These are phyloP conservation scores for Nixonia krombeini DNA, from an alignment of 1,140 invertebrate species.

Conservation along the genomic window DNA sequence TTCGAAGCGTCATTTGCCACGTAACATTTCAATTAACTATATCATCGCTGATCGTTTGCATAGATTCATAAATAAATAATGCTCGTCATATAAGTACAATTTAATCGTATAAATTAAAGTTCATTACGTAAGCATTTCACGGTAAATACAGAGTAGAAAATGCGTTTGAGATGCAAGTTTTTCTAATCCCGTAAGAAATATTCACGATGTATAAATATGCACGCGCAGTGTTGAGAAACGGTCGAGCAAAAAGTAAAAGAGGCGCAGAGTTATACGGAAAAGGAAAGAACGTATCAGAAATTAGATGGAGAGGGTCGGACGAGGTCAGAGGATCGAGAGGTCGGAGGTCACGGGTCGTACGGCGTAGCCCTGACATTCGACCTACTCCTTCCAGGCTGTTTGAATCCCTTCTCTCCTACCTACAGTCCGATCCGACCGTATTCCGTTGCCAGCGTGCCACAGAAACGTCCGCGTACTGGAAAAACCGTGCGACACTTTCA, in stretches of 20 bases:
- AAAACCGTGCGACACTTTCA: constrained; percentile 21
- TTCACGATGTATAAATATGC: too few species aligned
- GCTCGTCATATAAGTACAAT: too few species aligned
- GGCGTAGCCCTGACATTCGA: constrained; percentile 69
- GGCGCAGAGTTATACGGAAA: constrained; percentile 36
- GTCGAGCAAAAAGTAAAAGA: constrained; percentile 25
- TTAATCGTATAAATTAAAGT: too few species aligned
- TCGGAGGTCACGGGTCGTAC: constrained; percentile 67
- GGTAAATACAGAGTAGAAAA: too few species aligned
- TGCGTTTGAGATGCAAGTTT: too few species aligned
- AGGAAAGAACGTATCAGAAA: constrained; percentile 44
- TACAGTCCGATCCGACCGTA: constrained; percentile 32
- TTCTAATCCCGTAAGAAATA: too few species aligned
- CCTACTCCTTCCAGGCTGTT: constrained; percentile 58
- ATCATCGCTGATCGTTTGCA: too few species aligned
- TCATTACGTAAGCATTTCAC: too few species aligned
- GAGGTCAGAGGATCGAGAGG: constrained; percentile 60
- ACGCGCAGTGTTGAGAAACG: too few species aligned
- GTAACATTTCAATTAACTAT: too few species aligned
- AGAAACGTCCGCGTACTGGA: constrained; percentile 31
- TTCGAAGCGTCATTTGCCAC: too few species aligned
- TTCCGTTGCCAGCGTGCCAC: constrained; percentile 33
- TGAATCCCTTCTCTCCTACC: constrained; percentile 41
- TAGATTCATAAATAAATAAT: too few species aligned
- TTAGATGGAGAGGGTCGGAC: constrained; percentile 50